Base-by-base conservation (phyloP, 2,113 vertebrate genomes). In the Pangasianodon hypophthalmus region DNA sequence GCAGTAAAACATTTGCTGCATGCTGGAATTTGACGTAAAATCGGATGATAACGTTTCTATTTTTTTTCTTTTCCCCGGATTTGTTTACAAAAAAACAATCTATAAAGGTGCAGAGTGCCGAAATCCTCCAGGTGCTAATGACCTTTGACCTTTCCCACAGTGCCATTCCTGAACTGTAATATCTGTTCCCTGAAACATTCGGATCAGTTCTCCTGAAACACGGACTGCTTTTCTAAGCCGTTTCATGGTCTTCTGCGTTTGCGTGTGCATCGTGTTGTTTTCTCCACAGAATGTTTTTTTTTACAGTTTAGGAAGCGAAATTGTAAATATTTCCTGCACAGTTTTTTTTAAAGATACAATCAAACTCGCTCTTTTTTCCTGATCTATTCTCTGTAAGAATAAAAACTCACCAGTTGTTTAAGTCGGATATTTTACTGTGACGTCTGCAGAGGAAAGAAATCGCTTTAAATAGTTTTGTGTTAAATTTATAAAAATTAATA, bases 71-170 rank as follows among this genome's bases (percentile, higher is more conserved):
- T 73, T 44, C 18, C 37, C 37, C 26, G 13, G 37, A 77, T 48
- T n/a, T 81, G 83, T 88, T 88, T 91, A 83, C 83, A 91, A 56
- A 64, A 86, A 88, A 56, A 54, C 83, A 88, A 21, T 77, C 37
- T 41, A 21, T 86, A 80, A 67, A 88, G 87, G 50, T 88, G n/a
- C 81, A 82, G 24, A 29, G 60, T 91, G 69, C 90, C 91, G 91
- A 92, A 89, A 87, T 73, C 92, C 82, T 90, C 90, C 93, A 92
- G 95, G 96, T 96, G 95, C 95, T 95, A 95, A 90, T 94, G 93
- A 94, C 92, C 75, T 84, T 71, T 86, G 85, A 75, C 67, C 77
- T 88, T 87, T 88, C 58, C 77, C 79, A 41, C 69, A 73, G 69
- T 79, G 75, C 24, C 26, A 1, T 13, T 14, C 24, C 41, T 19